phyloP scores from a whole-genome alignment of 2,888 invertebrate genomes.

The Drosophila lacicola region DNA sequence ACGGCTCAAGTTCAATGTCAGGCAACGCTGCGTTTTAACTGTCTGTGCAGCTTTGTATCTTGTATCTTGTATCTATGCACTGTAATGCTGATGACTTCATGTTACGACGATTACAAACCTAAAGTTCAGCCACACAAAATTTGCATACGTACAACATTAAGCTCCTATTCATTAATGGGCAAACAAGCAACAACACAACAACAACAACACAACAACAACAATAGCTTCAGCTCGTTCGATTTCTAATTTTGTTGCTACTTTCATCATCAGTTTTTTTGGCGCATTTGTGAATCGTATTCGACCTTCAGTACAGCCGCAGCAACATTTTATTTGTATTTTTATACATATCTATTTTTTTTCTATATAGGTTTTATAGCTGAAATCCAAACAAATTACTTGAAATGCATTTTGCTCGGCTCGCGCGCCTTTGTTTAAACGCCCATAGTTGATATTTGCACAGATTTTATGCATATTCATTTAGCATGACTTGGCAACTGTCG shows the following conservation, averaged over 20 bases:
- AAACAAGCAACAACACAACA: constrained; percentile 27
- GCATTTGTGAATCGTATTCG: constrained; percentile 34
- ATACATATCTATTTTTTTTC: constrained; percentile 5
- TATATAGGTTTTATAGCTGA: constrained; percentile 39
- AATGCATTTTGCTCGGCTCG: constrained; percentile 60
- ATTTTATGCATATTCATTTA: constrained; percentile 73
- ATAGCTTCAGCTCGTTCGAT: constrained; percentile 25
- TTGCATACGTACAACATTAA: constrained; percentile 62
- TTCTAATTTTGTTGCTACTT: constrained; percentile 64
- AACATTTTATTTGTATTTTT: constrained; percentile 13
- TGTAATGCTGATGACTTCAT: constrained; percentile 37
- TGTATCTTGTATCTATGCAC: constrained; percentile 13
- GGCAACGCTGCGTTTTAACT: constrained; percentile 24
- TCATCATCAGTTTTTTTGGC: constrained; percentile 62
- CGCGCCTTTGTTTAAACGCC: constrained; percentile 44
- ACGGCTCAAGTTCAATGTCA: constrained; percentile 70
- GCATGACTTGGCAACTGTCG: constrained; percentile 62
- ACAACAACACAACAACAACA: constrained; percentile 2
- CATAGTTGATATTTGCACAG: constrained; percentile 56
- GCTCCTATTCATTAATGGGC: constrained; percentile 53
- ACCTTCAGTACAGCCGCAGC: constrained; percentile 67
- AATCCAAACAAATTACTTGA: constrained; percentile 58
- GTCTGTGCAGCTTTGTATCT: constrained; percentile 1
- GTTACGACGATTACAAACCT: constrained; percentile 40
- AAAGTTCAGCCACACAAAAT: constrained; percentile 39